These are phyloP conservation scores for Saguinus midas DNA, from an alignment of 2,113 vertebrate species.

Conservation along the genomic window DNA sequence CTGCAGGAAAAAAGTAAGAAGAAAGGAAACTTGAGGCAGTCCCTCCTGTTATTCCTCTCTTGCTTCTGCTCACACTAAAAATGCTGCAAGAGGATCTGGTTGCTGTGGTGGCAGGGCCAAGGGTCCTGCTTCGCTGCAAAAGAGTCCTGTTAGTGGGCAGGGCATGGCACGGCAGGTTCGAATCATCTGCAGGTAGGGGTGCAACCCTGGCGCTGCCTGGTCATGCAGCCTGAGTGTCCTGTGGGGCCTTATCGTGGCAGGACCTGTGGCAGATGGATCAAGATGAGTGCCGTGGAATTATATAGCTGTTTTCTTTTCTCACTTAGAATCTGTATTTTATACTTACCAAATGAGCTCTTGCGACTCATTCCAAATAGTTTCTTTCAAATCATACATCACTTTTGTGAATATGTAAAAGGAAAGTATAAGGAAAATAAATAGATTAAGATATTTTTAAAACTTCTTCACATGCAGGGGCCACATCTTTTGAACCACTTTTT, in stretches of 20 bases:
- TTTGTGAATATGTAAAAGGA: neutral
- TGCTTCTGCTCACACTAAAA: neutral
- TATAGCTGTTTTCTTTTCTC: neutral
- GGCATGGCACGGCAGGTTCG: neutral
- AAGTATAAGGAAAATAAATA: constrained; percentile 17
- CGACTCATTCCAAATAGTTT: neutral
- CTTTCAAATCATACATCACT: neutral
- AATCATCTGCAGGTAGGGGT: neutral
- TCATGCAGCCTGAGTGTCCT: neutral
- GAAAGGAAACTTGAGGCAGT: neutral
- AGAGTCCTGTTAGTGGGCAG: neutral
- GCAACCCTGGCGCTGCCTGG: accelerated
- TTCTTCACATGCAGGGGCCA: neutral
- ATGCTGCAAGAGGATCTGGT: neutral
- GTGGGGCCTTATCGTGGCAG: too few relatives aligned
- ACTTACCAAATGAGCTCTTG: neutral
- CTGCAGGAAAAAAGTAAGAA: neutral
- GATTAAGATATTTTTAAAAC: neutral
- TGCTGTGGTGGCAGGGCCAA: neutral
- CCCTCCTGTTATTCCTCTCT: neutral
- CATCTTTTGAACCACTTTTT: neutral
- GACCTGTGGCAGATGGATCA: neutral
- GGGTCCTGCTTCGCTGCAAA: neutral
- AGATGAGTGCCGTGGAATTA: neutral
- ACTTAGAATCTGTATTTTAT: neutral